Percentiles rank a stretch among this genome's conserved stretches.
phyloP scores from a whole-genome alignment of 1,140 invertebrate genomes.

The Drosophila lacteicornis region DNA sequence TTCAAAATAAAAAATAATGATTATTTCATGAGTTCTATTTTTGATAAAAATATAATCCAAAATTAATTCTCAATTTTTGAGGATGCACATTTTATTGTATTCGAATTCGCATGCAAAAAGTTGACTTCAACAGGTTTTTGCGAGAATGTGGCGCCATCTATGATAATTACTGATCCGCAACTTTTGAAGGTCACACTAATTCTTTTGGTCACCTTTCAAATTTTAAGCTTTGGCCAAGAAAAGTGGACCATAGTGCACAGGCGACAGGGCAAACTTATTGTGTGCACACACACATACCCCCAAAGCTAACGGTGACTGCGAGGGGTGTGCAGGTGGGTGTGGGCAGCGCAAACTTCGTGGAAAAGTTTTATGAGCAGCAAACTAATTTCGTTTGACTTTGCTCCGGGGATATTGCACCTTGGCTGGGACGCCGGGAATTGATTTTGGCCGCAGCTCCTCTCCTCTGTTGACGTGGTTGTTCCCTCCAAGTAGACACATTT shows the following conservation, averaged over 20 bases:
- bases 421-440: conserved; percentile 64
- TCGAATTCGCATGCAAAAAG: too few relatives aligned
- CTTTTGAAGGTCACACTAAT: too few relatives aligned
- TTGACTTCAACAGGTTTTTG: too few relatives aligned
- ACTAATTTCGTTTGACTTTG: conserved; percentile 67
- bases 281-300: conserved; percentile 15
- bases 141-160: too few relatives aligned
- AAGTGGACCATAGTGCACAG: background rate
- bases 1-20: too few relatives aligned
- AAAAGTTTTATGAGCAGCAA: conserved; percentile 75
- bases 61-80: too few relatives aligned
- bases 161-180: too few relatives aligned
- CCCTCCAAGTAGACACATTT: conserved; percentile 21
- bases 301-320: conserved; percentile 11
- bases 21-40: too few relatives aligned
- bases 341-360: conserved; percentile 58
- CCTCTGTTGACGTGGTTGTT: conserved; percentile 19
- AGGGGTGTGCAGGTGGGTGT: conserved; percentile 3
- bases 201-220: too few relatives aligned
- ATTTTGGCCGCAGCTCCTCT: conserved; percentile 46
- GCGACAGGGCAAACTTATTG: conserved; percentile 44
- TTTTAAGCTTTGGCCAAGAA: too few relatives aligned
- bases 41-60: too few relatives aligned
- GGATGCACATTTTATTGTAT: too few relatives aligned
- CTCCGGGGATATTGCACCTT: conserved; percentile 54